Percentiles rank a stretch among this genome's conserved stretches.
These are phyloP conservation scores for Campoplex capitator DNA, from an alignment of 2,888 invertebrate genomes.

Conservation along the genomic window DNA sequence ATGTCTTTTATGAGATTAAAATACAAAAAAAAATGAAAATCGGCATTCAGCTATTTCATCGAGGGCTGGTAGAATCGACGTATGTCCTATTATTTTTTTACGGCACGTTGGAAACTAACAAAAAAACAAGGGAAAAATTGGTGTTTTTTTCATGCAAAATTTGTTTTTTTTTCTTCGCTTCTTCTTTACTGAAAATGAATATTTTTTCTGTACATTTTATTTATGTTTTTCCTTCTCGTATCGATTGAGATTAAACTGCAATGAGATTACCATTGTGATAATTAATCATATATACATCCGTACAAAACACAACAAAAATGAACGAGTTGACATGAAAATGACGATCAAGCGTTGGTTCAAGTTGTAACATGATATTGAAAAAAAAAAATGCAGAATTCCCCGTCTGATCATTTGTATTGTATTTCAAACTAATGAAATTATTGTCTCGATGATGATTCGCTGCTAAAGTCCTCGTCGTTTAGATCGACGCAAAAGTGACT, in stretches of 20 bases:
- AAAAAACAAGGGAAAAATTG: background rate
- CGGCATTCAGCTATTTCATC: background rate
- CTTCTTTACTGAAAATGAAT: background rate
- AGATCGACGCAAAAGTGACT: constrained; percentile 45
- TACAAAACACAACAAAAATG: background rate
- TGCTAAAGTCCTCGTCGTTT: constrained; percentile 77
- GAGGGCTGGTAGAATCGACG: background rate
- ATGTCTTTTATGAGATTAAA: constrained; percentile 20
- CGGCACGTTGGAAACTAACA: background rate
- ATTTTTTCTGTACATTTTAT: background rate
- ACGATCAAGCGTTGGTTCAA: background rate
- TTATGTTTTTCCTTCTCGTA: background rate
- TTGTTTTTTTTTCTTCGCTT: background rate
- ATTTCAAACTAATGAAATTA: background rate
- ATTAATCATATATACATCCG: background rate
- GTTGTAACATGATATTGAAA: background rate
- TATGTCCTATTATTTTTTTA: background rate
- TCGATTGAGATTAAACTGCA: background rate
- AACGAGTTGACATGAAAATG: background rate
- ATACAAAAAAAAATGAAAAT: background rate
- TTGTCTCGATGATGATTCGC: background rate
- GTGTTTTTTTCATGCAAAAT: background rate
- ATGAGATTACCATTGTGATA: background rate
- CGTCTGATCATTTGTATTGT: background rate
- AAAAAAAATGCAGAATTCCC: background rate